Conservation (phyloP, 2,888 invertebrate genomes). For the Cryptocephalus primarius region DNA sequence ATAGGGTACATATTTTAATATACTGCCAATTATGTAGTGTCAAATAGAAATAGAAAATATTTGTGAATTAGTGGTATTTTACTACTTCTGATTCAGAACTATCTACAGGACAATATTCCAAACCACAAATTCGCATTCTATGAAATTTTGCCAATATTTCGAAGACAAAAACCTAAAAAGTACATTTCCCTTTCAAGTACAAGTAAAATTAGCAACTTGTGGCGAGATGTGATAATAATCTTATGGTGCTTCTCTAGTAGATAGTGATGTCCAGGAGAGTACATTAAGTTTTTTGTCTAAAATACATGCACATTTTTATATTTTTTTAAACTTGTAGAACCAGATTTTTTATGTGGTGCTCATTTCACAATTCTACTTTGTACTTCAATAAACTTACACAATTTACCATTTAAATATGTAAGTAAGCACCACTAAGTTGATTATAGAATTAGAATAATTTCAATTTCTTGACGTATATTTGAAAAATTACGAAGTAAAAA, state of each 20-base stretch:
- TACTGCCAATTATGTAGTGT: constrained; percentile 38
- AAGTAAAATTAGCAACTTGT: constrained; percentile 9
- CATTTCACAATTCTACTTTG: too few relatives aligned
- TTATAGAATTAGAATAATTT: too few relatives aligned
- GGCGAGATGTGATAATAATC: constrained; percentile 19
- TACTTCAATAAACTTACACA: too few relatives aligned
- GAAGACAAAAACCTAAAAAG: not conserved
- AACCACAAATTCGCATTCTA: not conserved
- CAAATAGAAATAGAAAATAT: constrained; percentile 31
- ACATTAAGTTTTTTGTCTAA: too few relatives aligned
- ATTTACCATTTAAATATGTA: too few relatives aligned
- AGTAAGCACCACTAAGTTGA: too few relatives aligned
- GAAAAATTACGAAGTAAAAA: too few relatives aligned
- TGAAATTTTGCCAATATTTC: not conserved
- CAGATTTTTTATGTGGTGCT: too few relatives aligned
- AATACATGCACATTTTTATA: too few relatives aligned
- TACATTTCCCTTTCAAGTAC: constrained; percentile 3
- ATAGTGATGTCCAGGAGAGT: constrained; percentile 11
- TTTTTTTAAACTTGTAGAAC: too few relatives aligned
- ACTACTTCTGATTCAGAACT: constrained; percentile 26
- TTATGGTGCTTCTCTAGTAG: constrained; percentile 19
- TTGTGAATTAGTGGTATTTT: constrained; percentile 28
- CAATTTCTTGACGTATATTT: too few relatives aligned
- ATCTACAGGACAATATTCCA: constrained; percentile 33
- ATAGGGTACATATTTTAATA: constrained; percentile 26